Percentiles rank a stretch among this genome's conserved stretches.
These are phyloP conservation scores for Herpetotheres cachinnans DNA, from an alignment of 2,113 vertebrate genomes.

Conservation along the genomic window DNA sequence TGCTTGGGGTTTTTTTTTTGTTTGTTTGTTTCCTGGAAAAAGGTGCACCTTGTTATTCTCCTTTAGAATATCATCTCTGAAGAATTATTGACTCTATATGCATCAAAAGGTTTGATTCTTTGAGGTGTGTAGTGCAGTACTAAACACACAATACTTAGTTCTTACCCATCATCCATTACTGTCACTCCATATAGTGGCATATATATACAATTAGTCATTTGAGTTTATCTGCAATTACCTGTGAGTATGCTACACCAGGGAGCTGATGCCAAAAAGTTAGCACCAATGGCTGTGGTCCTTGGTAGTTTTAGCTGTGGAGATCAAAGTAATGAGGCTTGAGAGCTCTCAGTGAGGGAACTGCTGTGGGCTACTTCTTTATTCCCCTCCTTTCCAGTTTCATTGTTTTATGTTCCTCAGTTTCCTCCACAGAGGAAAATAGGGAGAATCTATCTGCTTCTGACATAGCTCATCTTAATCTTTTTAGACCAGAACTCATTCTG, in stretches of 20 bases:
- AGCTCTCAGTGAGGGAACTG: background rate
- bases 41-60: background rate
- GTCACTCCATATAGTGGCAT: background rate
- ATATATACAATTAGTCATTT: background rate
- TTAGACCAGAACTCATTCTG: background rate
- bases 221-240: background rate
- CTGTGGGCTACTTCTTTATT: background rate
- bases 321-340: background rate
- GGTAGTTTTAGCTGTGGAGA: background rate
- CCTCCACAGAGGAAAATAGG: background rate
- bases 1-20: background rate
- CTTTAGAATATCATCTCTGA: background rate
- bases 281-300: background rate
- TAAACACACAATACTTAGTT: background rate
- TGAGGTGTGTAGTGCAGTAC: background rate
- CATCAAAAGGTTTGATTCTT: background rate
- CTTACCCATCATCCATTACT: background rate
- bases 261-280: background rate
- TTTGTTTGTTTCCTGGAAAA: background rate
- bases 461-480: background rate
- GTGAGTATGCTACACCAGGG: background rate
- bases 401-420: background rate
- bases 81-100: background rate
- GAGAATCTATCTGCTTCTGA: background rate
- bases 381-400: background rate